phyloP scores from a whole-genome alignment of 2,888 invertebrate genomes.

The Cryptocephalus primarius region DNA sequence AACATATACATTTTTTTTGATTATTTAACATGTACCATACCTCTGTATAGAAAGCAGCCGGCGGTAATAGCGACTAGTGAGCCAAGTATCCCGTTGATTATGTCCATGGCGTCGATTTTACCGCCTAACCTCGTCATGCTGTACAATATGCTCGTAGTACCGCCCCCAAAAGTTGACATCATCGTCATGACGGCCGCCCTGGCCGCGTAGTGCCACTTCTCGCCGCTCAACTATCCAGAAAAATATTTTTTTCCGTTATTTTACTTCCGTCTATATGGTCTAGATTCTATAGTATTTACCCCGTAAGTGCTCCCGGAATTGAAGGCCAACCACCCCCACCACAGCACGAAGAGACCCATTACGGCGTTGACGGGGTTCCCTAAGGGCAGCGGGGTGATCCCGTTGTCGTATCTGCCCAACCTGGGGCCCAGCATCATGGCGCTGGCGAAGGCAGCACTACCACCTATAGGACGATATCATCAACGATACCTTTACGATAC shows the following conservation, averaged over 20 bases:
- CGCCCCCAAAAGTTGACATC: conserved; percentile 85
- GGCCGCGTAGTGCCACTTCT: conserved; percentile 87
- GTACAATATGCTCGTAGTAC: conserved; percentile 55
- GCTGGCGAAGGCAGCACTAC: conserved; percentile 71
- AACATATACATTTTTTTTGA: no score
- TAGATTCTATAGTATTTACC: conserved; percentile 29
- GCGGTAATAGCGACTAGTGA: conserved; percentile 82
- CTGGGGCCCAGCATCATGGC: conserved; percentile 85
- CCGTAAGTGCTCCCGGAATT: conserved; percentile 87
- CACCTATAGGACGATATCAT: conserved; percentile 41
- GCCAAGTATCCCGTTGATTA: conserved; percentile 82
- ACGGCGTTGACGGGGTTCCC: conserved; percentile 85
- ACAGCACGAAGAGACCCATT: conserved; percentile 83
- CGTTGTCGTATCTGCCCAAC: conserved; percentile 71
- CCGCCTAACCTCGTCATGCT: conserved; percentile 54
- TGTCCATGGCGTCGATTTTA: conserved; percentile 71
- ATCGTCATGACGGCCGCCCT: conserved; percentile 83
- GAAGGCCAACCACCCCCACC: conserved; percentile 97
- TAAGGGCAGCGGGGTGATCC: conserved; percentile 62
- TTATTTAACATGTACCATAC: conserved; percentile 11
- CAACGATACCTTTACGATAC: background rate
- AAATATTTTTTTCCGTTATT: no score
- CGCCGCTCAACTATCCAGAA: conserved; percentile 52
- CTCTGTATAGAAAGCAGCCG: conserved; percentile 72
- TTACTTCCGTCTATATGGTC: no score